phyloP scores from a whole-genome alignment of 2,797 vertebrate genomes.

The Tokudaia tokunoshimensis region DNA sequence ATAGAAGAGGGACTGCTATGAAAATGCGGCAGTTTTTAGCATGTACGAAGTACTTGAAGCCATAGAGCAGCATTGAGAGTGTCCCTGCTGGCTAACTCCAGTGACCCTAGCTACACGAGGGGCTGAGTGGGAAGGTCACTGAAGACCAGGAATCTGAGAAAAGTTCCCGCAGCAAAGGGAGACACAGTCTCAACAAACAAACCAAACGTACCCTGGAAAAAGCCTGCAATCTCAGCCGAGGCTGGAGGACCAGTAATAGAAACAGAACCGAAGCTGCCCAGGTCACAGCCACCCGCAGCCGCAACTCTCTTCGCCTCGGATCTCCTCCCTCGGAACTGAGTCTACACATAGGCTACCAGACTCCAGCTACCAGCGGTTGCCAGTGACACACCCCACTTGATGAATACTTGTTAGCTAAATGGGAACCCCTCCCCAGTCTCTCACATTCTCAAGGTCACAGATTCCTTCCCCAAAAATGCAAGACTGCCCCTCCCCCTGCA shows the following conservation, averaged over 20 bases:
- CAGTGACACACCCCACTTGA: background rate
- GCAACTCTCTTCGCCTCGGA: background rate
- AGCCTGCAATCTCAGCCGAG: background rate
- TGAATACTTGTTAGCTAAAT: background rate
- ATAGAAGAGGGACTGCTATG: background rate
- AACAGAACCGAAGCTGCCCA: background rate
- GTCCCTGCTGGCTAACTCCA: background rate
- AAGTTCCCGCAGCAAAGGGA: background rate
- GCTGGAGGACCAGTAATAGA: background rate
- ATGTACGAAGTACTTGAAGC: background rate
- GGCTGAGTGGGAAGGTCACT: background rate
- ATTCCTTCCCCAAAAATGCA: background rate
- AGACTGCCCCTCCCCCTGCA: background rate
- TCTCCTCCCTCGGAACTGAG: background rate
- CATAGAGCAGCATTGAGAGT: background rate
- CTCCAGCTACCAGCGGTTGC: background rate
- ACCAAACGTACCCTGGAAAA: too few relatives aligned
- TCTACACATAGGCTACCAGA: background rate
- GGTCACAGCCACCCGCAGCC: background rate
- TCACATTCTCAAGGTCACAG: background rate
- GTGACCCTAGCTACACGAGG: background rate
- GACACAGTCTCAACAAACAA: background rate
- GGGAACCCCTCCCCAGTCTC: background rate
- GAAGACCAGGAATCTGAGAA: background rate
- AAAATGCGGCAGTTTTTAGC: background rate